phyloP scores from a whole-genome alignment of 1,140 invertebrate species.

The Brachionus angularis region DNA sequence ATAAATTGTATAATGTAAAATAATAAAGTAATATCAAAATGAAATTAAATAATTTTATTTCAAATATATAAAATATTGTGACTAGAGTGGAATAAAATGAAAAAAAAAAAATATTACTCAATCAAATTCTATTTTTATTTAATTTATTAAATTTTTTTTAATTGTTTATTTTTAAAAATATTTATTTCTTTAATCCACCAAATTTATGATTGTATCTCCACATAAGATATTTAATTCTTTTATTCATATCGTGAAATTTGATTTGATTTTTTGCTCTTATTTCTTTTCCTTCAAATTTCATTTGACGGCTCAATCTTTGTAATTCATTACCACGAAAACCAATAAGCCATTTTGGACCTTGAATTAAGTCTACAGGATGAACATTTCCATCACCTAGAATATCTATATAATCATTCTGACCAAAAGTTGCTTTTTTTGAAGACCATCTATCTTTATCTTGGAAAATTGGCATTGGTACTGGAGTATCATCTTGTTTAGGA shows the following conservation, averaged over 20 bases:
- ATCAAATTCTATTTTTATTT: too few relatives aligned
- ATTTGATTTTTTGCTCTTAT: conserved; percentile 31
- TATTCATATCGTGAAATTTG: conserved; percentile 14
- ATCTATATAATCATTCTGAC: conserved; percentile 92
- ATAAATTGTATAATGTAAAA: too few relatives aligned
- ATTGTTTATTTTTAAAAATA: too few relatives aligned
- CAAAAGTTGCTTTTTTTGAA: conserved; percentile 73
- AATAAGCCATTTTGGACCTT: conserved; percentile 76
- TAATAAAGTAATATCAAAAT: too few relatives aligned
- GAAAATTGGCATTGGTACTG: conserved; percentile 64
- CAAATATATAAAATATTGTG: too few relatives aligned
- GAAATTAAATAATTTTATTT: too few relatives aligned
- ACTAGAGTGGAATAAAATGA: too few relatives aligned
- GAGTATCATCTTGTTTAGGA: conserved; percentile 8
- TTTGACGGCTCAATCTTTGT: conserved; percentile 48
- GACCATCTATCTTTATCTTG: conserved; percentile 70
- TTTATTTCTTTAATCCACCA: conserved; percentile 36
- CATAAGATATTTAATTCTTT: conserved; percentile 10
- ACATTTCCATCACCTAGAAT: conserved; percentile 77
- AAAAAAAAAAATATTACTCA: too few relatives aligned
- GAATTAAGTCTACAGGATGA: conserved; percentile 74
- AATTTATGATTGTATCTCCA: conserved; percentile 43
- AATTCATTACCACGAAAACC: conserved; percentile 79
- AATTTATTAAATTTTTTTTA: too few relatives aligned
- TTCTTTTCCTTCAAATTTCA: conserved; percentile 48